These are phyloP conservation scores for Ophthalmotilapia sp. DNA, from an alignment of 2,113 vertebrate genomes.

Conservation along the genomic window DNA sequence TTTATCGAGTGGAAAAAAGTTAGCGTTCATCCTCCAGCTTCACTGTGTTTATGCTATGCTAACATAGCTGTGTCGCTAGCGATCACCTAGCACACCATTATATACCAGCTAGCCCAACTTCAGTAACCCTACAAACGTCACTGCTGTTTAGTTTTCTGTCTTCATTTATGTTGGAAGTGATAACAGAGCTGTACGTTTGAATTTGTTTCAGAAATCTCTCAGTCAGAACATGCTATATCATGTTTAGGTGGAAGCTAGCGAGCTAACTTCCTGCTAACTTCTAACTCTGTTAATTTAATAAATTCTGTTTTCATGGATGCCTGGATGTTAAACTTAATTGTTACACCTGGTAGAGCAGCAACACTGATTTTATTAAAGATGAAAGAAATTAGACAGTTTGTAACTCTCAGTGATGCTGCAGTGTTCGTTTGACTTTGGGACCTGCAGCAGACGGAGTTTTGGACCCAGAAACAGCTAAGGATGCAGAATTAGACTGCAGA, in stretches of 20 bases:
- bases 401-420: neutral
- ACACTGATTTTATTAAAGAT: neutral
- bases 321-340: neutral
- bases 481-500: neutral
- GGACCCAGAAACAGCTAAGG: neutral
- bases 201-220: neutral
- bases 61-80: neutral
- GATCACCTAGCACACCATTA: neutral
- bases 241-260: neutral
- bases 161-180: too few species aligned
- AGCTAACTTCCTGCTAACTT: neutral
- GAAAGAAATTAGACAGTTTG: neutral
- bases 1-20: too few species aligned
- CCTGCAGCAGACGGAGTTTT: accelerated
- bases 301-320: neutral
- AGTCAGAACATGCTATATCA: accelerated
- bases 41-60: too few species aligned
- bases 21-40: too few species aligned
- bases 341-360: neutral
- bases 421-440: neutral
- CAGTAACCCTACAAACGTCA: neutral
- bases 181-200: accelerated
- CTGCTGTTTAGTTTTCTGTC: too few species aligned
- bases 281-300: neutral
- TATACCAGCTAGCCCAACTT: neutral